These are phyloP conservation scores for Caradrina clavipalpis DNA, from an alignment of 2,888 invertebrate genomes.

Conservation along the genomic window DNA sequence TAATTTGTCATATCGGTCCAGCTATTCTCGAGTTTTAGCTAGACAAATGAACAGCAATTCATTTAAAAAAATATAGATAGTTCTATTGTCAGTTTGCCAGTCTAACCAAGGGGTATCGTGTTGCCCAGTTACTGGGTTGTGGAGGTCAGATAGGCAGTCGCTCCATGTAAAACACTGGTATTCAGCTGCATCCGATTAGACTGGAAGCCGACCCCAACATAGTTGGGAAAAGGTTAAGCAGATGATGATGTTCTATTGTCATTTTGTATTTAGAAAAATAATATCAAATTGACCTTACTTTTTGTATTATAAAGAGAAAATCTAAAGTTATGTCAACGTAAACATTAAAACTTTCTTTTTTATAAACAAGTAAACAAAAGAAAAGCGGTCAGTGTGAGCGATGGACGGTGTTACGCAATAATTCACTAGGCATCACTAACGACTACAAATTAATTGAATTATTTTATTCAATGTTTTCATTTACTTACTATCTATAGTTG, in stretches of 20 bases:
- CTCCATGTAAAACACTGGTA: too few species aligned
- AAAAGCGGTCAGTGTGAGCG: slow-evolving; percentile 45
- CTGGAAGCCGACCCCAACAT: too few species aligned
- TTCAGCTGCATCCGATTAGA: too few species aligned
- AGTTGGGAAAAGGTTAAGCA: too few species aligned
- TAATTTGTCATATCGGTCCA: too few species aligned
- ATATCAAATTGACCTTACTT: neutral
- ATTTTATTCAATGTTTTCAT: slow-evolving; percentile 14
- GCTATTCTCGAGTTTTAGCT: too few species aligned
- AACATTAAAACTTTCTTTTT: slow-evolving; percentile 58
- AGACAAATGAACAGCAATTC: too few species aligned
- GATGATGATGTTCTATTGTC: neutral
- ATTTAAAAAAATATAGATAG: too few species aligned
- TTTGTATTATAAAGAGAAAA: slow-evolving; percentile 44
- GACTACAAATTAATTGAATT: slow-evolving; percentile 39
- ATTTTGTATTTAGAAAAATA: neutral
- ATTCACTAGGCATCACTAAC: slow-evolving; percentile 34
- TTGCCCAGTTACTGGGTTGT: too few species aligned
- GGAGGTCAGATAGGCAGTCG: too few species aligned
- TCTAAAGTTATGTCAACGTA: slow-evolving; percentile 53
- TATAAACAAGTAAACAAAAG: slow-evolving; percentile 61
- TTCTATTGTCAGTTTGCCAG: too few species aligned
- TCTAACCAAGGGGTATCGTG: too few species aligned
- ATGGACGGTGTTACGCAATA: slow-evolving; percentile 54
- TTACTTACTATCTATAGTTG: neutral